Base-by-base conservation (phyloP, 2,797 vertebrate species). In the Hoplostethus atlanticus region DNA sequence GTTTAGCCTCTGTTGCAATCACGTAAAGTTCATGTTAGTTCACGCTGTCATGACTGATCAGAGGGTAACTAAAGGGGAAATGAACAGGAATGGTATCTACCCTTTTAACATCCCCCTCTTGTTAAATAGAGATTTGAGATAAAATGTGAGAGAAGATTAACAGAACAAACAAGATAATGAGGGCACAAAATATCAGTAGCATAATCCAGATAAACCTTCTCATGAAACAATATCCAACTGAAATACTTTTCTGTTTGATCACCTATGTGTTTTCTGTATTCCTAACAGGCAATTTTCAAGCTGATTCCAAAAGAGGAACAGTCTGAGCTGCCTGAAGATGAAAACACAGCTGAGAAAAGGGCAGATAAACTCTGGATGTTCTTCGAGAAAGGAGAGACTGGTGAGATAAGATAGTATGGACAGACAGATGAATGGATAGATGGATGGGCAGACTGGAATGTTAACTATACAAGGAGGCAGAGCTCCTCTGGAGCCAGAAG, bases 301-400 rank as follows among this genome's bases (percentile, higher is more conserved):
- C 94, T 97, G 92, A 96, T 96, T 76, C 95, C 92, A 4, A 84
- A 87, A 25, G 93, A 96, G 6, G 95, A 97, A 3, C 4, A 90
- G 28, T 46, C 69, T 0, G 2, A 3, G 2, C 92, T 97, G 46
- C 87, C 95, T 1, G 88, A 91, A 0, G 96, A 97, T 30, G 97
- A 97, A 77, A 96, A 96, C 90, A 94, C 95, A 0, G 90, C 96
- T 0, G 94, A 97, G 28, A 97, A 97, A 81, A 92, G 97, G 60
- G 89, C 96, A 0, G 84, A 95, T 13, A 97, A 97, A 90, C 94
- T 97, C 71, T 97, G 97, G 97, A 77, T 60, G 0, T 94, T 76
- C 85, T 97, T 97, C 28, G 87, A 95, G 0, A 97, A 97, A 83
- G 90, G 83, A 6, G 95, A 97, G 0, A 81, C 91, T 3, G 96